Evolutionary conservation across 2,797 vertebrate genomes (phyloP).

Genomic region (Sternotherus odoratus): DNA sequence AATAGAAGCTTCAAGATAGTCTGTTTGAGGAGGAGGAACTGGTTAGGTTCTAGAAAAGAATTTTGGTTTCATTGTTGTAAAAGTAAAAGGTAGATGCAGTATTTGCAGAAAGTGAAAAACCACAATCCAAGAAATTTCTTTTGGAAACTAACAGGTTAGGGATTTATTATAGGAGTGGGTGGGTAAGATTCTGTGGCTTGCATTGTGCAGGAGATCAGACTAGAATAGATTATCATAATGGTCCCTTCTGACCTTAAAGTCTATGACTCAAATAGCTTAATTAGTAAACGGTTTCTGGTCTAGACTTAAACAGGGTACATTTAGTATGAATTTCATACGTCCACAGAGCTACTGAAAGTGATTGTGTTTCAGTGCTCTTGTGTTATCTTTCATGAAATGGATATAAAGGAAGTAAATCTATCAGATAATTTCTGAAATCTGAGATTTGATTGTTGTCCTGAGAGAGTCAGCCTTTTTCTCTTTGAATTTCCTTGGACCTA

Average conservation of each 20-base stretch:
- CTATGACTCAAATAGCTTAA: fast-evolving
- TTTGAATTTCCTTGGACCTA: background rate
- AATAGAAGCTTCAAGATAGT: background rate
- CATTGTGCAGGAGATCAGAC: too few relatives aligned
- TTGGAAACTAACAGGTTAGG: fast-evolving
- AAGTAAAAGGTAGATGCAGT: background rate
- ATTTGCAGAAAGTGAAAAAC: background rate
- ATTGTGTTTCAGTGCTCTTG: background rate
- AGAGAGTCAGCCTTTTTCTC: background rate
- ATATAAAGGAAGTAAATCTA: background rate
- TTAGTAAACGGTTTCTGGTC: fast-evolving
- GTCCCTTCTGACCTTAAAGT: too few relatives aligned
- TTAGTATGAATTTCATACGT: background rate
- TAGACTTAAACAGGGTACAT: background rate
- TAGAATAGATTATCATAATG: too few relatives aligned
- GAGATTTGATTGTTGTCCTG: background rate
- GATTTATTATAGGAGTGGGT: too few relatives aligned
- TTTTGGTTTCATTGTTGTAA: background rate
- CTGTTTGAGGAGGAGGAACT: background rate
- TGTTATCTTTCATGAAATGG: fast-evolving
- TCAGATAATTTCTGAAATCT: background rate
- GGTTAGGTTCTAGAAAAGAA: background rate
- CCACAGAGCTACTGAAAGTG: background rate
- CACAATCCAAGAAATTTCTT: fast-evolving
- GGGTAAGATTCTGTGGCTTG: too few relatives aligned